phyloP scores from a whole-genome alignment of 2,888 invertebrate genomes.

The Mamestra brassicae region DNA sequence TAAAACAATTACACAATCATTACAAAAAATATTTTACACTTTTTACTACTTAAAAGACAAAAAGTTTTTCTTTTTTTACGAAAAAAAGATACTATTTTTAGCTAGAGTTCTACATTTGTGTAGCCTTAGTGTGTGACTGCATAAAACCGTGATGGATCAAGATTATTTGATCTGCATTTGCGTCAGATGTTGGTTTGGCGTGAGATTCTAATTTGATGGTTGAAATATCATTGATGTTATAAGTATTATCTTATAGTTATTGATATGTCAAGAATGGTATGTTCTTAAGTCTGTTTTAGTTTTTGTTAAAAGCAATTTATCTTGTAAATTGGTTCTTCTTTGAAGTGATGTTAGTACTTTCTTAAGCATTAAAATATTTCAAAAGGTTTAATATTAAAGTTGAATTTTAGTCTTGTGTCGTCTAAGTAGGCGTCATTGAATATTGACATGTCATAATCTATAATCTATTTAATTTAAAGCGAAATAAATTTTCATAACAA shows the following conservation, averaged over 20 bases:
- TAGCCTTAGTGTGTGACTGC: constrained; percentile 40
- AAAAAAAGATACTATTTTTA: constrained; percentile 29
- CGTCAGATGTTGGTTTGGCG: constrained; percentile 64
- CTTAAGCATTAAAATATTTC: too few species aligned
- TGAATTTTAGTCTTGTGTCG: too few species aligned
- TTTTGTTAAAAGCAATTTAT: too few species aligned
- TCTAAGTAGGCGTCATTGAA: too few species aligned
- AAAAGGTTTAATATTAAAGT: too few species aligned
- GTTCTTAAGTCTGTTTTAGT: too few species aligned
- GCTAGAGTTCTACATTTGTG: constrained; percentile 41
- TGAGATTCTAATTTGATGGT: constrained; percentile 61
- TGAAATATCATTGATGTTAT: not conserved
- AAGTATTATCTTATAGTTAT: constrained; percentile 12
- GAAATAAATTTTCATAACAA: too few species aligned
- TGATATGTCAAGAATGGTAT: not conserved
- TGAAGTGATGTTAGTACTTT: too few species aligned
- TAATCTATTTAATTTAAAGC: too few species aligned
- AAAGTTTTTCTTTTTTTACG: constrained; percentile 20
- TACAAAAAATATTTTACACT: constrained; percentile 9
- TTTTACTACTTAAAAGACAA: not conserved
- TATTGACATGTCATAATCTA: too few species aligned
- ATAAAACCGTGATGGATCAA: constrained; percentile 52
- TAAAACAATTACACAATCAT: constrained; percentile 29
- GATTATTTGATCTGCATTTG: constrained; percentile 59
- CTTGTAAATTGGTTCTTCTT: too few species aligned